Evolutionary conservation across 1,140 invertebrate genomes (phyloP), one percentile per base, ranked within the genome.

Genomic region (Drosophila kurseongensis): DNA sequence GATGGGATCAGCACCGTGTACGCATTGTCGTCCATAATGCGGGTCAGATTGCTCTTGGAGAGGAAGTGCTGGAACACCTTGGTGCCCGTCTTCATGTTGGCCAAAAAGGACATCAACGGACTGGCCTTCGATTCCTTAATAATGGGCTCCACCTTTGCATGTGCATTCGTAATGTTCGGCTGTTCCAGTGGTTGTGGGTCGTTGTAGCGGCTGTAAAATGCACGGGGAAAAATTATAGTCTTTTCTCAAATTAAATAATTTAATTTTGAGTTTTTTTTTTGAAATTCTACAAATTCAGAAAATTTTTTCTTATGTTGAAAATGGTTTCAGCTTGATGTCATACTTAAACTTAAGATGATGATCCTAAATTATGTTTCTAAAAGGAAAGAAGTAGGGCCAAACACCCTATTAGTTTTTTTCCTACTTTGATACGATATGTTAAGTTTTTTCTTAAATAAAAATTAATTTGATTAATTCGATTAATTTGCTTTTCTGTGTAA

Each of bases 61-160:
- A 95, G 92, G 71, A 95, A 95, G 80, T 95, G 94, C 65, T 94
- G 94, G 85, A 95, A 95, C n/a, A 95, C 94, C 67, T 94, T 93
- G 38, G 94, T 94, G 36, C 94, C 94, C 36, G 93, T 94, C 82
- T 95, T 94, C 62, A 95, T 93, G 80, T 94, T 94, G 61, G 93
- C 93, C 62, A 95, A 78, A 58, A 95, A 94, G 68, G 94, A 94
- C 82, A 94, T 93, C 74, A 95, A 92, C 72, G 94, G 94, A 67
- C 94, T 94, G 35, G 94, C 89, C 80, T 94, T 94, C 38, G 92
- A 93, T 59, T 92, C 92, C 71, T 94, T 93, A 51, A 88, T 78
- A 69, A 90, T 76, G 71, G 80, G 77, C 65, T 93, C 92, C 65
- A 91, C 91, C 76, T 93, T 90, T 35, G 84, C 89, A 45, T 91